A percentile compares a stretch with the other conserved stretches of the same genome.
phyloP scores from a whole-genome alignment of 2,797 vertebrate species.

The Glyptemys insculpta region DNA sequence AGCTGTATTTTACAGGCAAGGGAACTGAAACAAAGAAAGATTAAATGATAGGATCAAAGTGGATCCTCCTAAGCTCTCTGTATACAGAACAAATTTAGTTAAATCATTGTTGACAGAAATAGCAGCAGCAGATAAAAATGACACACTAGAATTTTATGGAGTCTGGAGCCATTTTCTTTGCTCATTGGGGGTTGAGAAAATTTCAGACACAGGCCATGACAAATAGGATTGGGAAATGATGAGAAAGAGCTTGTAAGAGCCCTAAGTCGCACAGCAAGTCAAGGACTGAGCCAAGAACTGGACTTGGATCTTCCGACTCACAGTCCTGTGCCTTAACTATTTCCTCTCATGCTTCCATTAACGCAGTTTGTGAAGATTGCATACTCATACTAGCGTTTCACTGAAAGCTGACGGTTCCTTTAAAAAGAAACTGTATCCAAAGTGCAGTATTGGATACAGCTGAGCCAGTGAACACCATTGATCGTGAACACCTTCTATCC shows the following conservation, averaged over 20 bases:
- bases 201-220: not conserved
- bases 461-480: not conserved
- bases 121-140: not conserved
- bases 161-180: not conserved
- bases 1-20: not conserved
- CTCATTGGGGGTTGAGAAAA: not conserved
- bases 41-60: not conserved
- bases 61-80: not conserved
- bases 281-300: constrained; percentile 11
- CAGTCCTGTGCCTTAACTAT: not conserved
- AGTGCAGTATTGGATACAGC: not conserved
- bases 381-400: not conserved
- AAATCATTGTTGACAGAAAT: not conserved
- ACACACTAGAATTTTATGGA: not conserved
- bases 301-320: not conserved
- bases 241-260: not conserved
- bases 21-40: not conserved
- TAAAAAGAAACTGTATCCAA: not conserved
- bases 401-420: not conserved
- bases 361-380: not conserved
- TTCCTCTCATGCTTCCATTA: not conserved
- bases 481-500: fast-evolving
- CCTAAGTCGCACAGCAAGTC: not conserved
- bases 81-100: not conserved
- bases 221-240: not conserved